Evolutionary conservation across 2,888 invertebrate species (phyloP).

Genomic region (Microctonus brassicae): DNA sequence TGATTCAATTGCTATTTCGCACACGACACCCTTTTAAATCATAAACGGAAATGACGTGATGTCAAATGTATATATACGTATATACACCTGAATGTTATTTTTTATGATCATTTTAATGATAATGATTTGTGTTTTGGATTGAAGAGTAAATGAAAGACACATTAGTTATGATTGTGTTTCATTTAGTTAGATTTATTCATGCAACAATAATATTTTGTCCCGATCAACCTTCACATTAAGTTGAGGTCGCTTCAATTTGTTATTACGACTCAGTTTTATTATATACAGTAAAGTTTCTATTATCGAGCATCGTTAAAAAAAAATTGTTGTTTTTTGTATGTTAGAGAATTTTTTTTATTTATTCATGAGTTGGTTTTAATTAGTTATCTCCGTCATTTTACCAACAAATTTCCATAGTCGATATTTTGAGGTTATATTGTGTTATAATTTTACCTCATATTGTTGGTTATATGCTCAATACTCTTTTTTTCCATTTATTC

Average conservation of each 20-base stretch:
- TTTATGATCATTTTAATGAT: neutral
- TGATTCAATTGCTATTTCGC: neutral
- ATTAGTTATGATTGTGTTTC: neutral
- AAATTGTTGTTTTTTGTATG: too few relatives aligned
- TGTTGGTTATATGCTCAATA: too few relatives aligned
- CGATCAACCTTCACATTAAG: neutral
- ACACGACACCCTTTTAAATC: neutral
- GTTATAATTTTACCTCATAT: too few relatives aligned
- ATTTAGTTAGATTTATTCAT: neutral
- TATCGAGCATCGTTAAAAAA: too few relatives aligned
- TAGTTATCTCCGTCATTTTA: too few relatives aligned
- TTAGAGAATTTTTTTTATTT: too few relatives aligned
- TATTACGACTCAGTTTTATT: neutral
- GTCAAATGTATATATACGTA: too few relatives aligned
- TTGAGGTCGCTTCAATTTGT: neutral
- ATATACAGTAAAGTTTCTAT: too few relatives aligned
- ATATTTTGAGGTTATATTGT: too few relatives aligned
- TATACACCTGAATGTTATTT: neutral
- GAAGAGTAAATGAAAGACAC: neutral
- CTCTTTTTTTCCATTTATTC: too few relatives aligned
- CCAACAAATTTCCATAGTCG: too few relatives aligned
- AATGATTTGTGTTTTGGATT: neutral
- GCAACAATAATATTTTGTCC: neutral
- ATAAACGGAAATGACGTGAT: neutral
- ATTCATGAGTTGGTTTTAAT: too few relatives aligned